These are phyloP conservation scores for Ophioninae sp. DNA, from an alignment of 2,888 invertebrate genomes.

Conservation along the genomic window DNA sequence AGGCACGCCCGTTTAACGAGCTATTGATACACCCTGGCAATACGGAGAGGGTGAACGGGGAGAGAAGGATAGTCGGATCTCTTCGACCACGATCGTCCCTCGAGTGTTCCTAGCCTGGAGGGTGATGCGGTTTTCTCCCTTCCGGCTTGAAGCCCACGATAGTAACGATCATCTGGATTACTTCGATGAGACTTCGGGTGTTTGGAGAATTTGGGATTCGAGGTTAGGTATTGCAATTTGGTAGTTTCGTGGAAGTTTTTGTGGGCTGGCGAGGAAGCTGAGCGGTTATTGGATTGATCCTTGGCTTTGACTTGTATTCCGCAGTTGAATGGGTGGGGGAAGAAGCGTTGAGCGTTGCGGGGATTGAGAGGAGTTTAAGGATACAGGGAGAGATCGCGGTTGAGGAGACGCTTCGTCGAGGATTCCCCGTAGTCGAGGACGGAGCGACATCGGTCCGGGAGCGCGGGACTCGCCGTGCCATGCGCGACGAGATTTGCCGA, in stretches of 20 bases:
- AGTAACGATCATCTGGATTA: slow-evolving; percentile 27
- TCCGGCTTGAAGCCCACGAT: slow-evolving; percentile 25
- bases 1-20: slow-evolving; percentile 75
- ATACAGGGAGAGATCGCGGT: no score
- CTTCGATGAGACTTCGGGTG: slow-evolving; percentile 16
- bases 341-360: no score
- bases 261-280: no score
- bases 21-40: slow-evolving; percentile 77
- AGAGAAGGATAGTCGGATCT: slow-evolving; percentile 1
- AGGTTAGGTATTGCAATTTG: not conserved
- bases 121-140: slow-evolving; percentile 32
- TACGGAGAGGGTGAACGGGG: slow-evolving; percentile 34
- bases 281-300: no score
- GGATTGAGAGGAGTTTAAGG: no score
- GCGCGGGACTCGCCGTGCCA: no score
- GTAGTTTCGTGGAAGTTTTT: not conserved
- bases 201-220: not conserved
- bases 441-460: no score
- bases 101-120: slow-evolving; percentile 18
- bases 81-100: not conserved
- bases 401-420: no score
- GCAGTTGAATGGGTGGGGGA: no score
- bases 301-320: no score
- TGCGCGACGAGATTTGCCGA: no score
- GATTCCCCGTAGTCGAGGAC: no score